These are phyloP conservation scores for Epinephelus coioides DNA, from an alignment of 2,797 vertebrate species.

Conservation along the genomic window DNA sequence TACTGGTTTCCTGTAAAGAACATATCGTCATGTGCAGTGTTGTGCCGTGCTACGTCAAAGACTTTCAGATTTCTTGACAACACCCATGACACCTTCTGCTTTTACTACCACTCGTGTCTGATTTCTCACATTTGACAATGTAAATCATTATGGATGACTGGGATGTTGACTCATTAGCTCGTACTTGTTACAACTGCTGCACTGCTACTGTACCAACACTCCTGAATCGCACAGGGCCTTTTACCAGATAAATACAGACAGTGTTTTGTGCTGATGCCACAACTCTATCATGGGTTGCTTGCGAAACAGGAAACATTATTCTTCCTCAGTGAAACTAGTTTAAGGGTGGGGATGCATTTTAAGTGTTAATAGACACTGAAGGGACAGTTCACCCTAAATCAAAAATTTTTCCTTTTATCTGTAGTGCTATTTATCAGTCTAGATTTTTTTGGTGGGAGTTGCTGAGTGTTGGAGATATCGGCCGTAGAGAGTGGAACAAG, in stretches of 20 bases:
- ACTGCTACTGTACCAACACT: neutral
- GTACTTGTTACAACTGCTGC: neutral
- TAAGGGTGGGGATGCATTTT: fast-evolving
- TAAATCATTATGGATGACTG: neutral
- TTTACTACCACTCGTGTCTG: neutral
- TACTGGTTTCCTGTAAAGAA: neutral
- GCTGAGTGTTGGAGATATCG: no score
- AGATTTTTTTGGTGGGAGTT: no score
- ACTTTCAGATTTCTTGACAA: neutral
- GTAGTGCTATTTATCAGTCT: no score
- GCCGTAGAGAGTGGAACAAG: no score
- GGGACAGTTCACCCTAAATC: no score
- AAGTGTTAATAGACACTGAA: neutral
- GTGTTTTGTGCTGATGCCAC: neutral
- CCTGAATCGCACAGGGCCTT: neutral
- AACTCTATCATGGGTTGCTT: neutral
- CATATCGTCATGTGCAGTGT: neutral
- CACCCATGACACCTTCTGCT: neutral
- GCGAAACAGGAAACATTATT: slow-evolving; percentile 25
- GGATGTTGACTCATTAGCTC: neutral
- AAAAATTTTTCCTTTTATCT: no score
- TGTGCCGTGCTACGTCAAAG: neutral
- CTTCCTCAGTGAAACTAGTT: slow-evolving; percentile 25
- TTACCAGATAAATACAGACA: neutral
- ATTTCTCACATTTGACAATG: neutral